Evolutionary conservation across 2,797 vertebrate genomes (phyloP).

Genomic region (Enoplosus armatus): DNA sequence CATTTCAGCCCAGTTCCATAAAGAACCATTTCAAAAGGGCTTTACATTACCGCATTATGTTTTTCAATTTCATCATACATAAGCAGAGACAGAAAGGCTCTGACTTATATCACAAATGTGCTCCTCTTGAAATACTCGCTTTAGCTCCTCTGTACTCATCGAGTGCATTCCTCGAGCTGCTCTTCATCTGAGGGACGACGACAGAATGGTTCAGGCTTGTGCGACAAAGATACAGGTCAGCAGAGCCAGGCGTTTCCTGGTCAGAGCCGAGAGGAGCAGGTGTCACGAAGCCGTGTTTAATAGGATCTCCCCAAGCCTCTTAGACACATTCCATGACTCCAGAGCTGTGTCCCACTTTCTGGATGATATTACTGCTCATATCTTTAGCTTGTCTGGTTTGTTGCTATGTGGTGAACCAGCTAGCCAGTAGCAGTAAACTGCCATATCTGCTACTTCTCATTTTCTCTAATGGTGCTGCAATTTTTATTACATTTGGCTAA

Average conservation of each 20-base stretch:
- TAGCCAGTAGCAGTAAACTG: conserved; percentile 16
- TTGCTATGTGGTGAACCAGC: conserved; percentile 34
- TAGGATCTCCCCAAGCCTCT: conserved; percentile 83
- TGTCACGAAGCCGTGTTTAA: conserved; percentile 81
- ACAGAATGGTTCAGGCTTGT: conserved; percentile 11
- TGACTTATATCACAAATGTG: conserved; percentile 63
- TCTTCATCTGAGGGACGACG: conserved; percentile 21
- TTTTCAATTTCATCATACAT: conserved; percentile 66
- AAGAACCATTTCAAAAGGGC: conserved; percentile 66
- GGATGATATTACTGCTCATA: conserved; percentile 42
- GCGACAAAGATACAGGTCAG: conserved; percentile 63
- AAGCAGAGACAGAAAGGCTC: conserved; percentile 50
- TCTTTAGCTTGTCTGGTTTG: conserved; percentile 39
- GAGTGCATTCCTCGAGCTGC: background rate
- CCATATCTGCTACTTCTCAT: conserved; percentile 20
- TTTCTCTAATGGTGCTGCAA: conserved; percentile 23
- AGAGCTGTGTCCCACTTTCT: conserved; percentile 77
- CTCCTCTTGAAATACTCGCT: conserved; percentile 45
- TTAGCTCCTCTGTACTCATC: conserved; percentile 10
- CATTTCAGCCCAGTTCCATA: conserved; percentile 42
- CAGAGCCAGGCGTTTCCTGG: conserved; percentile 57
- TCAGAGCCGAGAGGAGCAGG: conserved; percentile 74
- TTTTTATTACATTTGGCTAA: conserved; percentile 38
- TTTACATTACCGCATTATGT: conserved; percentile 57
- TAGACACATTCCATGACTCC: conserved; percentile 78